Conservation (phyloP, 1,140 invertebrate genomes). For the Laupala kohalensis region DNA sequence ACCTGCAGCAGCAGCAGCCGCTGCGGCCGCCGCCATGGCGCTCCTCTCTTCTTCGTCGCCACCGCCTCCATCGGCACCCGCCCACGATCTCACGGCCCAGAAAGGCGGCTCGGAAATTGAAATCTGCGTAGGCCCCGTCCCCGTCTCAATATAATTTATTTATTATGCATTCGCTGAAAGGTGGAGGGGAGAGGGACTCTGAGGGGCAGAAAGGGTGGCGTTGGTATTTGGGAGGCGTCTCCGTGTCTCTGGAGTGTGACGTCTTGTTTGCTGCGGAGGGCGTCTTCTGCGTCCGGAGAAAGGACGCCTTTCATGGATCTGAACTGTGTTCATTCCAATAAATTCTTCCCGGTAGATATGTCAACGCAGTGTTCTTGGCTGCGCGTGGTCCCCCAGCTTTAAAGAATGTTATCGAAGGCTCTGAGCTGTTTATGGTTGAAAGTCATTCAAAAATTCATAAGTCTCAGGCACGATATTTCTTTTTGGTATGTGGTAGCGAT, state of each 20-base stretch:
- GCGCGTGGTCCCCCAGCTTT: neutral
- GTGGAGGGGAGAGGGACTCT: neutral
- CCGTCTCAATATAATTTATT: neutral
- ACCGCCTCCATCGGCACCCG: neutral
- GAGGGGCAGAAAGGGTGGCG: neutral
- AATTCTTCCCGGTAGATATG: neutral
- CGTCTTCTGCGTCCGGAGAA: neutral
- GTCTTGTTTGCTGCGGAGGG: neutral
- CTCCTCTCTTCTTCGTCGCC: neutral
- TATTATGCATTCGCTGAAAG: neutral
- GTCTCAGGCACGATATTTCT: no score
- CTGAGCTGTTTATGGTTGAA: neutral
- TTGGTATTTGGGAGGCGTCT: neutral
- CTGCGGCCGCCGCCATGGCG: neutral
- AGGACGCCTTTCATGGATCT: neutral
- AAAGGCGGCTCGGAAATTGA: no score
- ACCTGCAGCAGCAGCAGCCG: no score
- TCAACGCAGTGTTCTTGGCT: neutral
- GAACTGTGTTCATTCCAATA: neutral
- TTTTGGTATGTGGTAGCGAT: no score
- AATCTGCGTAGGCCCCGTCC: neutral
- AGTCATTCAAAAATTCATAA: neutral
- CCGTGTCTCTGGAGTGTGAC: neutral
- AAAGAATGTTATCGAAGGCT: neutral
- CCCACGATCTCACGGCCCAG: neutral